Percentiles rank a stretch among this genome's conserved stretches.
phyloP scores from a whole-genome alignment of 2,113 vertebrate species.

The Podiceps cristatus region DNA sequence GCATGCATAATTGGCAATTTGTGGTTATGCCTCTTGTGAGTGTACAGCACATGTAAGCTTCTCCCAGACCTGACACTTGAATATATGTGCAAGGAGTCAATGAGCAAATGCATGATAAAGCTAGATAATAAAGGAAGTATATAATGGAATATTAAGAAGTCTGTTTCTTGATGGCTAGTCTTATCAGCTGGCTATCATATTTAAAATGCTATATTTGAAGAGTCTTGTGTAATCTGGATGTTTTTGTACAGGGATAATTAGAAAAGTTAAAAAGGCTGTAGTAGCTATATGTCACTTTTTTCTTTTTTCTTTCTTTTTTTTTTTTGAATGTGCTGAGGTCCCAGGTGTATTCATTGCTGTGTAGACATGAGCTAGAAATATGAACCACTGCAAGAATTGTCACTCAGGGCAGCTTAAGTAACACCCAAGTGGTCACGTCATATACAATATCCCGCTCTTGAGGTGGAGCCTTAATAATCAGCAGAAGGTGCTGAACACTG shows the following conservation, averaged over 20 bases:
- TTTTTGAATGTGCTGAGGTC: not conserved
- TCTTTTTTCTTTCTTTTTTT: no score
- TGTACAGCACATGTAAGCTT: accelerated
- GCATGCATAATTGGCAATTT: not conserved
- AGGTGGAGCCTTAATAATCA: not conserved
- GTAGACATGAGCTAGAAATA: not conserved
- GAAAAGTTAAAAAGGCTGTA: not conserved
- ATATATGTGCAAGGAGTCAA: not conserved
- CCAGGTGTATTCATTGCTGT: not conserved
- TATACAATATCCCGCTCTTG: not conserved
- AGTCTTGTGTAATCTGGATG: not conserved
- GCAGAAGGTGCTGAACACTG: not conserved
- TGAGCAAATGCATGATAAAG: not conserved
- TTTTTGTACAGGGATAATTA: not conserved
- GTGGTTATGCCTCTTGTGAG: not conserved
- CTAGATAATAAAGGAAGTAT: not conserved
- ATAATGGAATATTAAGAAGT: not conserved
- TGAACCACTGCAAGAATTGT: not conserved
- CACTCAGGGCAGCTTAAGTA: not conserved
- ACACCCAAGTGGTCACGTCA: not conserved
- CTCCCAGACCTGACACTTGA: not conserved
- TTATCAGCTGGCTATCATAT: not conserved
- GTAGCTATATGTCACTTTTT: not conserved
- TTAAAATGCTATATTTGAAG: not conserved
- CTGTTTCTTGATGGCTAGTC: not conserved